These are phyloP conservation scores for Arrhamphus sclerolepis DNA, from an alignment of 2,797 vertebrate species.

Conservation along the genomic window DNA sequence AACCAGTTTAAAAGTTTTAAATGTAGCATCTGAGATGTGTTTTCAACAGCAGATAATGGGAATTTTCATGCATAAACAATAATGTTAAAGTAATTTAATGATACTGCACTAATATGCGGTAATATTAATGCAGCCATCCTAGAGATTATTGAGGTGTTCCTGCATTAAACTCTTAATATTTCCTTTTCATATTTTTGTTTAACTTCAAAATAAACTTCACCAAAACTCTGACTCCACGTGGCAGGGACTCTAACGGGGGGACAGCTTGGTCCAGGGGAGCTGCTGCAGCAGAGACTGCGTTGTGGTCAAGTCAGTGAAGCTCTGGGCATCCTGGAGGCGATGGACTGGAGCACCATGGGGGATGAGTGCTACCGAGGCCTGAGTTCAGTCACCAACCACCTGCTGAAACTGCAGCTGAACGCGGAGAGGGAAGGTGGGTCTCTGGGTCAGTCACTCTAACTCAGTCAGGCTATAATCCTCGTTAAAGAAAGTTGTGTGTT, in stretches of 20 bases:
- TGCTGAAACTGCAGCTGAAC: slow-evolving; percentile 90
- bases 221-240: neutral
- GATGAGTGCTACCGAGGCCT: slow-evolving; percentile 85
- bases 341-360: slow-evolving; percentile 91
- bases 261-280: slow-evolving; percentile 82
- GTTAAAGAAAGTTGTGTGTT: neutral
- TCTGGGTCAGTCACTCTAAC: neutral
- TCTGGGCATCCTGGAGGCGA: slow-evolving; percentile 86
- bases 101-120: too few relatives aligned
- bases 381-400: slow-evolving; percentile 87
- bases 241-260: slow-evolving; percentile 86
- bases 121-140: too few relatives aligned
- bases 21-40: too few relatives aligned
- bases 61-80: too few relatives aligned
- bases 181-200: neutral
- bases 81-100: too few relatives aligned
- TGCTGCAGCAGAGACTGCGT: slow-evolving; percentile 88
- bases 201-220: neutral
- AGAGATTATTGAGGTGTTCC: neutral
- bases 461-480: too few relatives aligned
- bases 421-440: slow-evolving; percentile 81
- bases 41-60: too few relatives aligned
- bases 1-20: too few relatives aligned
- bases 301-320: slow-evolving; percentile 86
- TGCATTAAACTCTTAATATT: neutral